These are phyloP conservation scores for Scaptomyza polygonia DNA, from an alignment of 2,888 invertebrate genomes.

Conservation along the genomic window DNA sequence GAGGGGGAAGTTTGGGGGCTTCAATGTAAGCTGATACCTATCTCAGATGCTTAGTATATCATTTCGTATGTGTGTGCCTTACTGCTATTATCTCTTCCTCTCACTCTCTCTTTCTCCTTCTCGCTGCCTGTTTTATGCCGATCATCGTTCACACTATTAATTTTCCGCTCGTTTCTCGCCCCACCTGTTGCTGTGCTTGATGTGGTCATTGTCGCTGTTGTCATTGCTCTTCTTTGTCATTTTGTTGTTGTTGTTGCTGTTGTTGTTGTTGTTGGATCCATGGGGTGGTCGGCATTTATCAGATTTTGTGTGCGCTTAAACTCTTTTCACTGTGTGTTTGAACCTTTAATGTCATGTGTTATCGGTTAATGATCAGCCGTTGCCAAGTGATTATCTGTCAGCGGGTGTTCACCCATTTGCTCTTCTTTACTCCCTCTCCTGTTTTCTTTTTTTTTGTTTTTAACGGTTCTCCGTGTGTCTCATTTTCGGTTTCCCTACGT, in stretches of 20 bases:
- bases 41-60: constrained; percentile 61
- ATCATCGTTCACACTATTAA: constrained; percentile 81
- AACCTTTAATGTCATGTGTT: constrained; percentile 83
- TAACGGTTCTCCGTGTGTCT: constrained; percentile 10
- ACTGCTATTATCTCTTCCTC: constrained; percentile 17
- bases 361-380: constrained; percentile 82
- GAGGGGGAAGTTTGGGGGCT: constrained; percentile 44
- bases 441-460: neutral
- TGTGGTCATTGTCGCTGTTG: constrained; percentile 29
- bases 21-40: constrained; percentile 78
- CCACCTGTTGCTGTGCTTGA: constrained; percentile 49
- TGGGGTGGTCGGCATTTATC: constrained; percentile 81
- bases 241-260: constrained; percentile 12
- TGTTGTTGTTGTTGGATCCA: constrained; percentile 44
- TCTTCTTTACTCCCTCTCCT: constrained; percentile 4
- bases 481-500: constrained; percentile 28
- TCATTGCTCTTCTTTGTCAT: constrained; percentile 20
- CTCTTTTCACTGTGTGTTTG: constrained; percentile 63
- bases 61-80: constrained; percentile 25
- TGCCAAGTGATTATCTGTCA: constrained; percentile 76
- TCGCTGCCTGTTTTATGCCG: constrained; percentile 33
- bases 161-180: constrained; percentile 74
- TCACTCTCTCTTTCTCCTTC: constrained; percentile 6
- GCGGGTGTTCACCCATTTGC: constrained; percentile 67
- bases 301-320: constrained; percentile 72